Percentiles rank a stretch among this genome's conserved stretches.
phyloP scores from a whole-genome alignment of 2,113 vertebrate genomes.

The Rattus rattus region DNA sequence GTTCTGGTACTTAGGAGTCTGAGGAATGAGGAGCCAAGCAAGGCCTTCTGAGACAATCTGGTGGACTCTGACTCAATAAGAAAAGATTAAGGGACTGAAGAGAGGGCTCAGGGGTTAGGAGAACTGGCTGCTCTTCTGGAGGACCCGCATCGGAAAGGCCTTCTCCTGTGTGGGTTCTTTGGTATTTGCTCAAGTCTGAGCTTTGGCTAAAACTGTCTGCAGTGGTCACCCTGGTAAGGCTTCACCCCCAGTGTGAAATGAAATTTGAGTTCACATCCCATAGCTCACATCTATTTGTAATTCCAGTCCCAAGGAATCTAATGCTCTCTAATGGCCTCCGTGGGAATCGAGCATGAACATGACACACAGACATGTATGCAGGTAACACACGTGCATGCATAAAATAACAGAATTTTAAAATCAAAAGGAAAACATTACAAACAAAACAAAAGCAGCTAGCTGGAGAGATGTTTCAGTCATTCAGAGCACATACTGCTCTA shows the following conservation, averaged over 20 bases:
- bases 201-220: constrained; percentile 61
- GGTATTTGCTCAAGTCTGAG: constrained; percentile 58
- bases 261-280: constrained; percentile 48
- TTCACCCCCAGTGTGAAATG: constrained; percentile 62
- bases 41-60: too few relatives aligned
- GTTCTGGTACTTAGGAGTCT: too few relatives aligned
- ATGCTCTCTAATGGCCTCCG: not conserved
- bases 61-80: not conserved
- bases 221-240: constrained; percentile 48
- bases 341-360: not conserved
- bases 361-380: not conserved
- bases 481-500: not conserved
- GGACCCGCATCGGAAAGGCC: constrained; percentile 50
- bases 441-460: not conserved
- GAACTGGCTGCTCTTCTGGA: not conserved
- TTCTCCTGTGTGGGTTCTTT: constrained; percentile 42
- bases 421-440: not conserved
- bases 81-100: not conserved
- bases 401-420: not conserved
- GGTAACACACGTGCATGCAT: not conserved
- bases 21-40: too few relatives aligned
- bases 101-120: not conserved
- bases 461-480: not conserved
- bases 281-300: not conserved
- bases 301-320: not conserved